These are phyloP conservation scores for Perca flavescens DNA, from an alignment of 2,113 vertebrate genomes.

Conservation along the genomic window DNA sequence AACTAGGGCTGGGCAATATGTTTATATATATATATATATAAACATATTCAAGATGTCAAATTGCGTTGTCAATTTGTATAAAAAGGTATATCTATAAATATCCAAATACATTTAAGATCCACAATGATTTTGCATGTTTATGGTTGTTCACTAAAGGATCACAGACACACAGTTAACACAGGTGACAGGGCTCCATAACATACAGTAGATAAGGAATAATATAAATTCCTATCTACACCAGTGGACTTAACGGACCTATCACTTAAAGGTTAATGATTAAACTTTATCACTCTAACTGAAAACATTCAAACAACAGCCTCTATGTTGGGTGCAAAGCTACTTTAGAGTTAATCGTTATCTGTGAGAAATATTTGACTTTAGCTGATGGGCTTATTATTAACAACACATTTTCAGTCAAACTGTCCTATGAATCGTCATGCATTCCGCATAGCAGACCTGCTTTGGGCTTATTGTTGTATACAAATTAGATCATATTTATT, in stretches of 20 bases:
- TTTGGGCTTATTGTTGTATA: neutral
- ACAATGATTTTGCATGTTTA: neutral
- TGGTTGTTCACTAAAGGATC: too few relatives aligned
- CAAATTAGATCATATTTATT: neutral
- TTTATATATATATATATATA: too few relatives aligned
- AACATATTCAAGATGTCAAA: too few relatives aligned
- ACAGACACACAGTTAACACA: neutral
- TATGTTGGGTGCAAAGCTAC: neutral
- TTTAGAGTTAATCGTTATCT: neutral
- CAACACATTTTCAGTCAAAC: neutral
- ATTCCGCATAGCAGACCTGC: too few relatives aligned
- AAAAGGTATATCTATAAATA: too few relatives aligned
- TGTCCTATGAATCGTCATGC: too few relatives aligned
- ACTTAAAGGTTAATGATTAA: slow-evolving; percentile 38
- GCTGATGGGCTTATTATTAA: neutral
- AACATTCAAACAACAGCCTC: neutral
- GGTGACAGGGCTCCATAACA: neutral
- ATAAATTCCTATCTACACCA: neutral
- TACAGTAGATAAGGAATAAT: neutral
- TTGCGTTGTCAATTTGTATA: too few relatives aligned
- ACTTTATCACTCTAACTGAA: neutral
- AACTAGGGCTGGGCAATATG: neutral
- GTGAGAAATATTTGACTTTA: neutral
- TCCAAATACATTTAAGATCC: neutral
- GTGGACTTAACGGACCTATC: neutral